Base-by-base conservation (phyloP, 2,888 invertebrate species). In the Helicoverpa assulta region DNA sequence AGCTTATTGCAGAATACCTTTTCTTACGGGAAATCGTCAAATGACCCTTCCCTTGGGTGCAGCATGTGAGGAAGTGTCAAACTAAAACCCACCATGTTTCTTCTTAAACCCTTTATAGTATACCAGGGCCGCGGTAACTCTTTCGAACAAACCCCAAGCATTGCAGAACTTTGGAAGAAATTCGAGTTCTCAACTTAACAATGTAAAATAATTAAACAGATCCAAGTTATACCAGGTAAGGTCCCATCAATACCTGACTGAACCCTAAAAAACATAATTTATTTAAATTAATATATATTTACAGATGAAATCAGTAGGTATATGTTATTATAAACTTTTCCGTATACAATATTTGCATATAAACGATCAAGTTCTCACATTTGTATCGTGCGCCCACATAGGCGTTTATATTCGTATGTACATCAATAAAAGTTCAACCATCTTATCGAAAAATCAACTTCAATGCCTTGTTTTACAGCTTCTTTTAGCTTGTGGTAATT, bases 341-440 rank as follows among this genome's bases (percentile, higher is more conserved):
- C 76, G 66, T 73, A 68, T 72, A 66, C 47, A 66, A 40, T 47
- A 80, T 80, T 68, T 70, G 56, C 80, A 82, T 80, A 65, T 73
- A 82, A 80, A 80, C 64, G 67, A 68, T 52, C 57, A 29, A 40
- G 51, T 80, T 68, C 73, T 64, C 70, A 72, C 65, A 80, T 76
- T 67, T 71, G 59, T 71, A 70, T 70, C 67, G 67, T 65, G 47
- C 53, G 62, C 61, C 51, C 51, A 70, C 53, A 60, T 81, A 50
- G 18, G 55, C 59, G 63, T 68, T 58, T 68, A 74, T 26, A 4
- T 67, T n/a, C 56, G 52, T 81, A 78, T 43, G 51, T 63, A 62
- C 53, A 70, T 66, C 65, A 57, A 80, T 78, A 60, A 65, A 64
- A 56, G 2, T 26, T 43, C 33, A 8, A 16, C 47, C 16, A 14